A percentile compares a stretch with the other conserved stretches of the same genome.
phyloP scores from a whole-genome alignment of 1,140 invertebrate species.

The Globodera ellingtonae region DNA sequence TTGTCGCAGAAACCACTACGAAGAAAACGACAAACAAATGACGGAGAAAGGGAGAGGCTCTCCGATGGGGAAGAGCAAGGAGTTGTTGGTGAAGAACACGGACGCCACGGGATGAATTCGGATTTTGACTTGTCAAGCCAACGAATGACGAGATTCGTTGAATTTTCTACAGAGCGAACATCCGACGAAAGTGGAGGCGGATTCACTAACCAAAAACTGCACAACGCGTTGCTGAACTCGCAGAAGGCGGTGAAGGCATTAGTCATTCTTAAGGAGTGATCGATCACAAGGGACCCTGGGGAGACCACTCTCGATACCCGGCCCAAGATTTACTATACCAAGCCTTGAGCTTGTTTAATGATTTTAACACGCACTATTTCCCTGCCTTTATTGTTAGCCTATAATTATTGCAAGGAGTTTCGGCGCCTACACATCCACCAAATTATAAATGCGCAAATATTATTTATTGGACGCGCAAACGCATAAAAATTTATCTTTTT shows the following conservation, averaged over 20 bases:
- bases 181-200: background rate
- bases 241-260: conserved; percentile 28
- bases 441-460: too few relatives aligned
- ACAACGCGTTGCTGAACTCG: background rate
- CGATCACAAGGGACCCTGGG: too few relatives aligned
- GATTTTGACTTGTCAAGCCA: conserved; percentile 8
- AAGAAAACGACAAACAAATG: conserved; percentile 12
- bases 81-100: background rate
- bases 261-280: too few relatives aligned
- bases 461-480: too few relatives aligned
- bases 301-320: too few relatives aligned
- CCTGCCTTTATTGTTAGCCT: too few relatives aligned
- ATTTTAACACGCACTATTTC: too few relatives aligned
- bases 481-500: too few relatives aligned
- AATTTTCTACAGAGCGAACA: background rate
- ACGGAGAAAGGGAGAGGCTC: background rate
- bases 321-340: too few relatives aligned
- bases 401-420: too few relatives aligned
- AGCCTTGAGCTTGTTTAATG: too few relatives aligned
- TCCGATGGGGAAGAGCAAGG: background rate
- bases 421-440: too few relatives aligned
- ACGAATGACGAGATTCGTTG: background rate
- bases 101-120: background rate
- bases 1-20: background rate
- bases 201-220: background rate